Percentiles rank a stretch among this genome's conserved stretches.
Conservation (phyloP, 2,113 vertebrate species). For the Prietella phreatophila region DNA sequence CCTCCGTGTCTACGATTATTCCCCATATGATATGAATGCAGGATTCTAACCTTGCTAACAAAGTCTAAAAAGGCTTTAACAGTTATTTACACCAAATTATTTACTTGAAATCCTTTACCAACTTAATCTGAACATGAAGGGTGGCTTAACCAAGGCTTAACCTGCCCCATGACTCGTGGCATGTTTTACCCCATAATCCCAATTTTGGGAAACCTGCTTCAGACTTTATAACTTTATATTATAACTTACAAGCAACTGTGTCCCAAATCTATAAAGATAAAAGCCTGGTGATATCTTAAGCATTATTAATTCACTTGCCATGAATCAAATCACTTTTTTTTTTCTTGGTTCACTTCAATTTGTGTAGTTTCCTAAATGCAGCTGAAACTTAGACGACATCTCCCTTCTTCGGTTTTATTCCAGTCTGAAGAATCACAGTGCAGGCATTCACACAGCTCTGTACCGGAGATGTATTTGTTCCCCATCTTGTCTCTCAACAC, state of each 20-base stretch:
- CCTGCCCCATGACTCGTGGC: neutral
- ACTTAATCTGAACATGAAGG: neutral
- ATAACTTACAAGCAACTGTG: neutral
- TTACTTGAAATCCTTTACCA: neutral
- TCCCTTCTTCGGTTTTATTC: neutral
- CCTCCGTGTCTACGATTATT: neutral
- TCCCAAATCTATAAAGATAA: neutral
- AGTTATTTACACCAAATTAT: neutral
- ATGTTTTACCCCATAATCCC: neutral
- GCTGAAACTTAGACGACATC: neutral
- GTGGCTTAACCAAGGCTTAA: neutral
- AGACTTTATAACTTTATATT: neutral
- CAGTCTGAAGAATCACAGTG: neutral
- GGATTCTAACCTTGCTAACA: neutral
- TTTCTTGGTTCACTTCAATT: too few relatives aligned
- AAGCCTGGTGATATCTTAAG: neutral
- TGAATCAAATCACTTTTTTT: neutral
- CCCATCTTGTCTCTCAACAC: conserved; percentile 28
- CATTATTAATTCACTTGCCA: neutral
- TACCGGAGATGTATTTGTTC: conserved; percentile 8
- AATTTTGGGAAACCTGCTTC: neutral
- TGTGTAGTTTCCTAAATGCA: neutral
- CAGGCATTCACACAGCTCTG: neutral
- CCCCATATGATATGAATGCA: neutral
- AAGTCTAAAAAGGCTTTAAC: neutral